Conservation (phyloP, 2,888 invertebrate species). For the Steromphala cineraria region DNA sequence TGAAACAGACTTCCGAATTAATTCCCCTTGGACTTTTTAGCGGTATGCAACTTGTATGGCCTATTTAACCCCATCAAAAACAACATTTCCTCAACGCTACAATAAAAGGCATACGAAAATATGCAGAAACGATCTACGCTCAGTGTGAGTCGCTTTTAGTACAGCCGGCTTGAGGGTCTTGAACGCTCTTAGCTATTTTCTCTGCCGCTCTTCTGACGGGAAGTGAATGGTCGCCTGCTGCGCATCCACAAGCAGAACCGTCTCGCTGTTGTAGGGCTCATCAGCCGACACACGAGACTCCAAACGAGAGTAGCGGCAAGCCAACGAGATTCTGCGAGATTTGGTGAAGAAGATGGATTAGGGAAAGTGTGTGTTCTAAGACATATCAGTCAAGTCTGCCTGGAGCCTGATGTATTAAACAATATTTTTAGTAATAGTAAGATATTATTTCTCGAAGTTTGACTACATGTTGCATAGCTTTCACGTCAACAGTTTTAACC, state of each 20-base stretch:
- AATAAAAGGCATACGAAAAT: constrained; percentile 17
- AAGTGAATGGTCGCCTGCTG: not conserved
- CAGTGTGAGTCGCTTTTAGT: not conserved
- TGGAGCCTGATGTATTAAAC: no score
- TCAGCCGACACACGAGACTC: not conserved
- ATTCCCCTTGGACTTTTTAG: not conserved
- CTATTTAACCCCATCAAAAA: not conserved
- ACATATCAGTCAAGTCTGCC: no score
- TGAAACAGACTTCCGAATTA: no score
- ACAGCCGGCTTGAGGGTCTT: not conserved
- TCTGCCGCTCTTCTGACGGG: not conserved
- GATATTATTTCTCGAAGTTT: no score
- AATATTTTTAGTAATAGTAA: no score
- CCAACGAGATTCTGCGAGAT: not conserved
- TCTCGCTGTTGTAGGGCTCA: not conserved
- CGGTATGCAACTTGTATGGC: not conserved
- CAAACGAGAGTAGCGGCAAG: not conserved
- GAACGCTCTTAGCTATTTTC: constrained; percentile 7
- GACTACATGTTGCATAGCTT: no score
- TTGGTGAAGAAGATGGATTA: no score
- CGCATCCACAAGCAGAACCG: constrained; percentile 1
- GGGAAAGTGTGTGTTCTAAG: no score
- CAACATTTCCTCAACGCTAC: not conserved
- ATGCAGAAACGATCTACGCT: constrained; percentile 12
- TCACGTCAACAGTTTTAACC: no score